A percentile compares a stretch with the other conserved stretches of the same genome.
phyloP scores from a whole-genome alignment of 2,888 invertebrate species.

The Drosophila macrospina region DNA sequence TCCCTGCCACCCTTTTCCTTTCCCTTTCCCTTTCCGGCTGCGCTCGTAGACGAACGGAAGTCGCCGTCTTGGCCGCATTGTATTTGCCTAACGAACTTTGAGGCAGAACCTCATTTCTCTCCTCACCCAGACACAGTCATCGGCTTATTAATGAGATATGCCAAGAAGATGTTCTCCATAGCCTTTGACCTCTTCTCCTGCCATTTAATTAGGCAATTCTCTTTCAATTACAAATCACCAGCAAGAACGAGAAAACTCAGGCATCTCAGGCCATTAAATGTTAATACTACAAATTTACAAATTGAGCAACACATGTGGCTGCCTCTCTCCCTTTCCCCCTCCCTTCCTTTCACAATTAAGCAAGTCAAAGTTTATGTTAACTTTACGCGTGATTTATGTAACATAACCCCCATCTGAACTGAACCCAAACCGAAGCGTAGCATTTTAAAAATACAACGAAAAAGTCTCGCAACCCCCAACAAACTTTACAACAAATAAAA shows the following conservation, averaged over 20 bases:
- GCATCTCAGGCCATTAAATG: constrained; percentile 14
- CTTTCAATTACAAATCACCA: constrained; percentile 29
- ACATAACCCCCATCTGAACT: constrained; percentile 31
- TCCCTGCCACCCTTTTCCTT: too few species aligned
- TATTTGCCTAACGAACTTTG: constrained; percentile 65
- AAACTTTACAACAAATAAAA: constrained; percentile 75
- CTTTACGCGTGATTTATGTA: constrained; percentile 77
- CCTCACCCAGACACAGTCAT: background rate
- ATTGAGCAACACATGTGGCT: constrained; percentile 65
- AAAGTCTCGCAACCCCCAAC: constrained; percentile 6
- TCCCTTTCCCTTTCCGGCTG: constrained; percentile 29
- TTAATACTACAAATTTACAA: constrained; percentile 41
- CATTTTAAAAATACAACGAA: constrained; percentile 28
- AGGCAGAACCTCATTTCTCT: background rate
- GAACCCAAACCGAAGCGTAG: constrained; percentile 3
- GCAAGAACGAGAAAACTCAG: background rate
- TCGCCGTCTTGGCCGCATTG: constrained; percentile 18
- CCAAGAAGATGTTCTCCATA: constrained; percentile 8
- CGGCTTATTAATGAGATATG: constrained; percentile 47
- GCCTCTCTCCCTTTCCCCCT: background rate
- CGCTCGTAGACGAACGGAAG: constrained; percentile 36
- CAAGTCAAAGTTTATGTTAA: constrained; percentile 69
- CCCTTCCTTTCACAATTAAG: background rate
- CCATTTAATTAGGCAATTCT: constrained; percentile 51
- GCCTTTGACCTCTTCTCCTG: constrained; percentile 1